These are phyloP conservation scores for Contarinia nasturtii DNA, from an alignment of 1,140 invertebrate species.

Conservation along the genomic window DNA sequence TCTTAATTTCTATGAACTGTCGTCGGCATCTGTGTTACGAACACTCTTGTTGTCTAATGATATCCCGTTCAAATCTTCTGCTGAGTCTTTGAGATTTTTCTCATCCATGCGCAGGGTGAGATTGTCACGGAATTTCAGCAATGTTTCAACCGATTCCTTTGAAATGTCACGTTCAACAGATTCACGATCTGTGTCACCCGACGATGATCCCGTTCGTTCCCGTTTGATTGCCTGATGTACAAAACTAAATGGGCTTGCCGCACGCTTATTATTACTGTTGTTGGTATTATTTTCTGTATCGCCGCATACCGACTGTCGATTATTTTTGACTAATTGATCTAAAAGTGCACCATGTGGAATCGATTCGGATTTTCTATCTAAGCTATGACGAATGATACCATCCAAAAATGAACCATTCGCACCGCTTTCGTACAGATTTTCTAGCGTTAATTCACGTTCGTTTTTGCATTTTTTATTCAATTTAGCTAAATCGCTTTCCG, in stretches of 20 bases:
- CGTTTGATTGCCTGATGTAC: slow-evolving; percentile 15
- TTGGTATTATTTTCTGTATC: background rate
- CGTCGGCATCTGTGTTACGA: slow-evolving; percentile 1
- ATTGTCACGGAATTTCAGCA: background rate
- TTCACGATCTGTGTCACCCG: background rate
- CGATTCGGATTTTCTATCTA: slow-evolving; percentile 27
- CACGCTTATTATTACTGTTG: slow-evolving; percentile 9
- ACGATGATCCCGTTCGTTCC: slow-evolving; percentile 13
- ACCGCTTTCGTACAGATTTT: slow-evolving; percentile 37
- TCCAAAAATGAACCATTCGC: slow-evolving; percentile 58
- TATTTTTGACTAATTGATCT: slow-evolving; percentile 49
- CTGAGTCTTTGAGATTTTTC: background rate
- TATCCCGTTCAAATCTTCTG: slow-evolving; percentile 1
- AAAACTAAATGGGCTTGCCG: slow-evolving; percentile 16
- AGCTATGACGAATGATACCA: slow-evolving; percentile 55
- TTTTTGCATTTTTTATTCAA: slow-evolving; percentile 7
- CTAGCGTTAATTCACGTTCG: slow-evolving; percentile 28
- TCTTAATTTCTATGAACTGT: slow-evolving; percentile 3
- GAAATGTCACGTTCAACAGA: slow-evolving; percentile 1
- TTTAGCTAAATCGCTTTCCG: slow-evolving; percentile 13
- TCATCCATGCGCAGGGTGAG: background rate
- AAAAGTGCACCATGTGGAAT: slow-evolving; percentile 42
- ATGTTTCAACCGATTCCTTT: slow-evolving; percentile 1
- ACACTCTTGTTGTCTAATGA: background rate
- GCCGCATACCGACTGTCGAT: slow-evolving; percentile 24